These are phyloP conservation scores for Stenolophus ochropezus DNA, from an alignment of 2,888 invertebrate species.

Conservation along the genomic window DNA sequence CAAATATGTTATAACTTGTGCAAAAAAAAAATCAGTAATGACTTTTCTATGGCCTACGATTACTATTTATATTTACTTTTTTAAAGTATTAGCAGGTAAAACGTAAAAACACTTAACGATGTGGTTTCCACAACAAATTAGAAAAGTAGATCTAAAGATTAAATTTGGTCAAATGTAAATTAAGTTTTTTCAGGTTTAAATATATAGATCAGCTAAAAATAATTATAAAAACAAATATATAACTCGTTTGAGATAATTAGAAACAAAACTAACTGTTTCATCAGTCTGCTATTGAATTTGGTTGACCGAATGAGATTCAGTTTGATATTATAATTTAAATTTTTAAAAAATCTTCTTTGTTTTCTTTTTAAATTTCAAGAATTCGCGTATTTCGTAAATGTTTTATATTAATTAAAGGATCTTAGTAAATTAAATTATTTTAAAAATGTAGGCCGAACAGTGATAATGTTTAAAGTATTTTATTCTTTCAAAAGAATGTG, in stretches of 20 bases:
- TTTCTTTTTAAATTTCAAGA: too few species aligned
- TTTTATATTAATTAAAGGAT: too few species aligned
- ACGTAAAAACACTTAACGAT: not conserved
- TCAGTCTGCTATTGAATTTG: too few species aligned
- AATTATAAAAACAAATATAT: not conserved
- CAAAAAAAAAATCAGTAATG: not conserved
- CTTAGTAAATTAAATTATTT: too few species aligned
- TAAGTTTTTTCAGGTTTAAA: not conserved
- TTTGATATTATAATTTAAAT: too few species aligned
- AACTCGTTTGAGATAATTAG: not conserved
- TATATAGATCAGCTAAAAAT: not conserved
- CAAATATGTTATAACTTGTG: not conserved
- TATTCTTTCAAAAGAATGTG: not conserved
- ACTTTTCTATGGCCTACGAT: not conserved
- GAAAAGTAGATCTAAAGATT: not conserved
- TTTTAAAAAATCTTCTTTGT: too few species aligned
- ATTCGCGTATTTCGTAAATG: too few species aligned
- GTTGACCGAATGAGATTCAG: too few species aligned
- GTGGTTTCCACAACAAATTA: not conserved
- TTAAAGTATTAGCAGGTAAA: not conserved
- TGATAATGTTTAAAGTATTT: not conserved
- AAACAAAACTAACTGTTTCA: not conserved
- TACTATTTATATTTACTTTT: too few species aligned
- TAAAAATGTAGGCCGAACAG: not conserved
- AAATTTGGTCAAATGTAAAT: not conserved